Conservation (phyloP, 2,113 vertebrate genomes). For the Cricetomys ansorgei region DNA sequence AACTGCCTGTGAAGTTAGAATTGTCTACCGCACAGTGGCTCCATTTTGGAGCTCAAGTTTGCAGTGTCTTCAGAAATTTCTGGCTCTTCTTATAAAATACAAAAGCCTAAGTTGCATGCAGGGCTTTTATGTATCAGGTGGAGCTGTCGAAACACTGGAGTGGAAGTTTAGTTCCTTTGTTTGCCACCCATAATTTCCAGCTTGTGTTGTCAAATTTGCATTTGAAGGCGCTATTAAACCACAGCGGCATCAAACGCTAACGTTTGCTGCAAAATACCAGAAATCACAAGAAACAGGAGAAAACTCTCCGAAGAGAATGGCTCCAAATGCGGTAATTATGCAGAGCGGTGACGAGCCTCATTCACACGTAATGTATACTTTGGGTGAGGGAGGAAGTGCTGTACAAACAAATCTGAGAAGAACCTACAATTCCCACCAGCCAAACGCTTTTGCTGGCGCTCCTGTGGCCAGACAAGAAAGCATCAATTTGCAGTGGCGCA, state of each 20-base stretch:
- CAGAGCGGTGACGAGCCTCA: constrained; percentile 21
- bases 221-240: constrained; percentile 81
- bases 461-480: not conserved
- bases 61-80: constrained; percentile 28
- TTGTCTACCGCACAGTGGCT: not conserved
- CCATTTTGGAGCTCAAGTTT: not conserved
- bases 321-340: constrained; percentile 71
- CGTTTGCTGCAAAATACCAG: constrained; percentile 59
- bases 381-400: constrained; percentile 43
- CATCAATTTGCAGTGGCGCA: not conserved
- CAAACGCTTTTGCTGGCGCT: not conserved
- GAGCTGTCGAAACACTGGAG: constrained; percentile 1
- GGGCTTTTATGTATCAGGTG: constrained; percentile 12
- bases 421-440: not conserved
- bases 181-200: constrained; percentile 14
- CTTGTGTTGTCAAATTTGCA: constrained; percentile 81
- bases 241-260: constrained; percentile 53
- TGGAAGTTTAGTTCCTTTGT: constrained; percentile 66
- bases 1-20: not conserved
- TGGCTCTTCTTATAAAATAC: not conserved
- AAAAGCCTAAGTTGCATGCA: not conserved
- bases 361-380: constrained; percentile 32
- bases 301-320: constrained; percentile 66
- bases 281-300: constrained; percentile 59
- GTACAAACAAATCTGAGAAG: constrained; percentile 60